Evolutionary conservation across 2,888 invertebrate genomes (phyloP), one percentile per base, ranked within the genome.

Genomic region (Drosophila atroscutellata): DNA sequence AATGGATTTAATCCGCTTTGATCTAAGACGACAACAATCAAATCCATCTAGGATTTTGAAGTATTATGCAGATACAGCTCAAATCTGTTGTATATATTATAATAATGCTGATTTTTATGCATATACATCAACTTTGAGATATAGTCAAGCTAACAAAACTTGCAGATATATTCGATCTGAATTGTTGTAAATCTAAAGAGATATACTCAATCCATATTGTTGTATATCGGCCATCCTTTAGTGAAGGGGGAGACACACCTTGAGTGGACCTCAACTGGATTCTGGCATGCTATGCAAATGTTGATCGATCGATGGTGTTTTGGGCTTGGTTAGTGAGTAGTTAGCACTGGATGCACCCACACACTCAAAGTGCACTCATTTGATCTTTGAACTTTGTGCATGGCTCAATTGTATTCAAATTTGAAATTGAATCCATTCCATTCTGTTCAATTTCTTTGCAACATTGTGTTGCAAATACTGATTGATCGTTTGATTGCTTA

Each of bases 401-500:
- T 34, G 34, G 54, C 34, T 54, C 24, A 34, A 54, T 63, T 63
- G 47, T 30, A 28, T 11, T 18, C 24, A n/a, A 36, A 47, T 62
- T 24, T 30, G 63, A 2, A 28, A 24, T 34, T 26, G 15, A 45
- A 5, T n/a, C n/a, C n/a, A 20, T 28, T 18, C 5, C 13, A 15
- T 15, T 39, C 13, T 3, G n/a, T 39, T 42, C 24, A 24, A 36
- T 28, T 30, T 47, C 20, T 9, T 15, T 32, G 54, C 26, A 26
- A 49, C 1, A 30, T 59, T 72, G 68, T 28, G 55, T 69, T 78
- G 78, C 77, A 72, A 72, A 72, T 64, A 50, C 32, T 80, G 80
- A 79, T 79, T 39, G 45, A 68, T 68, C 39, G 42, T 55, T 70
- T 83, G 81, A 86, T 80, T 45, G 62, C 79, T 77, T 58, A 36